These are phyloP conservation scores for Clistopyga incitator DNA, from an alignment of 2,888 invertebrate species.

Conservation along the genomic window DNA sequence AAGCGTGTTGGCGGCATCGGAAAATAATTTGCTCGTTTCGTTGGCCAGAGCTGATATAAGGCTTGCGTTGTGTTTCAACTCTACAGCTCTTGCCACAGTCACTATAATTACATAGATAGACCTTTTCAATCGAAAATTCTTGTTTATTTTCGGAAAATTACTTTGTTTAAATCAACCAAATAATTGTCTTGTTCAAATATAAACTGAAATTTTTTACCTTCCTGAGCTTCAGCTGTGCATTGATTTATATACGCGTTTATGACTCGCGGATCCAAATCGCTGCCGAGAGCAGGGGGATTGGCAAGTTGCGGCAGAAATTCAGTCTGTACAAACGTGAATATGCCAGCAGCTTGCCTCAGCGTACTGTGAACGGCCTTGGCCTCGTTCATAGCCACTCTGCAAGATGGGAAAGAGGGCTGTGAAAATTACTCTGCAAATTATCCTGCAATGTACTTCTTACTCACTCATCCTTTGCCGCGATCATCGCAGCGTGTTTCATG, in stretches of 20 bases:
- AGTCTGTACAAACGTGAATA: constrained; percentile 86
- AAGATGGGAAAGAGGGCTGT: constrained; percentile 42
- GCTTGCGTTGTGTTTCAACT: constrained; percentile 87
- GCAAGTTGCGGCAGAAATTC: constrained; percentile 82
- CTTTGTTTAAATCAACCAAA: constrained; percentile 9
- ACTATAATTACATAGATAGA: constrained; percentile 76
- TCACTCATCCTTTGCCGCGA: constrained; percentile 84
- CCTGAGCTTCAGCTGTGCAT: constrained; percentile 89
- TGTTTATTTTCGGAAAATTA: too few relatives aligned
- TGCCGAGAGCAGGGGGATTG: constrained; percentile 82
- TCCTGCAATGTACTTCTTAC: constrained; percentile 42
- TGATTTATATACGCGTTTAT: constrained; percentile 87
- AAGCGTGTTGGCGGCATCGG: constrained; percentile 86
- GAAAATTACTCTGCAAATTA: neutral
- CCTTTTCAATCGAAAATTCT: constrained; percentile 15
- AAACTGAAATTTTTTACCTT: constrained; percentile 80
- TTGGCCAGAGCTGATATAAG: constrained; percentile 87
- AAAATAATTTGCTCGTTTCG: constrained; percentile 87
- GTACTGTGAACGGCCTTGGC: constrained; percentile 88
- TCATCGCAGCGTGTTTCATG: constrained; percentile 88
- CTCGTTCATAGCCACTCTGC: constrained; percentile 86
- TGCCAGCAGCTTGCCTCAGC: constrained; percentile 87
- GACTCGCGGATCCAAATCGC: constrained; percentile 86
- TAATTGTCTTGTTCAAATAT: neutral
- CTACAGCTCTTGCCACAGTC: constrained; percentile 88